Base-by-base conservation (phyloP, 2,888 invertebrate species). In the Dasysyrphus albostriatus region DNA sequence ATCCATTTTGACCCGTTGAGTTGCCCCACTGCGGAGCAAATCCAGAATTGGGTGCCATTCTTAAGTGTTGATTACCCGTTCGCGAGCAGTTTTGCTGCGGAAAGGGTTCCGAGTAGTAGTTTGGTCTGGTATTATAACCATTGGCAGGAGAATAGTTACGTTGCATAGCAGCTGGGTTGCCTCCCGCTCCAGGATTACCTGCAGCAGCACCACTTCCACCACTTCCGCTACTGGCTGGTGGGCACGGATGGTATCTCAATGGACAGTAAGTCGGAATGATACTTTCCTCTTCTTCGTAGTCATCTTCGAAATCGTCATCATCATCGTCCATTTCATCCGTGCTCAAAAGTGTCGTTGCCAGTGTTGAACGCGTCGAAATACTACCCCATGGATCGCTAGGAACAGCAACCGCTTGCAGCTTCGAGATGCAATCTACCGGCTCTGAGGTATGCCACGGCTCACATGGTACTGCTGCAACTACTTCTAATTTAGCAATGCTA, bases 351-450 rank as follows among this genome's bases (percentile, higher is more conserved):
- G 93, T 92, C 8, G 93, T 93, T 39, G 93, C 93, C 37, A 93
- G 88, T 29, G 92, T 92, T 3, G 93, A 93, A 39, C 92, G 90
- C 3, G 92, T 92, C 39, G 92, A 91, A 85, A 92, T 92, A 88
- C 93, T 91, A 79, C 92, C 92, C 94, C 94, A 94, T 61, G 94
- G 93, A 92, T 94, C 94, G 65, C 94, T 94, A 90, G 94, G 95
- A 92, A 95, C 95, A 89, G 95, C 95, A 90, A 95, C 95, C 89
- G 95, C 95, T 93, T 95, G 95, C 93, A 95, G 93, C 92, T 95
- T 94, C 91, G 95, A 94, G 92, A 94, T 94, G 90, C 94, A 94
- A 90, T 94, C 94, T 42, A 93, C 92, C 19, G 92, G 91, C 87
- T 92, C 92, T 34, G 89, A 83, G 58, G 88, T 89, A 58, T 91